phyloP scores from a whole-genome alignment of 2,113 vertebrate genomes.

The Barnardius zonarius region DNA sequence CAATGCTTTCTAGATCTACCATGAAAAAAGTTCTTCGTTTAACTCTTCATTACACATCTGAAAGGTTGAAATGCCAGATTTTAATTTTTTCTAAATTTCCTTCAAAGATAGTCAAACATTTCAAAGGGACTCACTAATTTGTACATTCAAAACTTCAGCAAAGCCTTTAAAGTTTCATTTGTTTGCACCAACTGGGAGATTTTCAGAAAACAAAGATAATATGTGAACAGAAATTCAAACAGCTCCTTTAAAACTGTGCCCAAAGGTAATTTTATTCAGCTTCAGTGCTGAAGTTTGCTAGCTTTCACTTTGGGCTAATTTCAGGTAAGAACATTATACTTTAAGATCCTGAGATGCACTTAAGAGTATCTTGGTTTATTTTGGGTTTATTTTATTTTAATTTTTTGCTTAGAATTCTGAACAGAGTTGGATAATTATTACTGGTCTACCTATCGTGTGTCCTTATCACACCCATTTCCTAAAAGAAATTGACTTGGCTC shows the following conservation, averaged over 20 bases:
- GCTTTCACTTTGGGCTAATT: not conserved
- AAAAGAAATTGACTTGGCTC: not conserved
- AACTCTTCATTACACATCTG: not conserved
- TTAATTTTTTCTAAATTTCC: not conserved
- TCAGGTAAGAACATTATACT: not conserved
- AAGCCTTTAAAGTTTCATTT: not conserved
- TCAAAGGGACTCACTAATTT: not conserved
- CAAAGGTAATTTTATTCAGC: not conserved
- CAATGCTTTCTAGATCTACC: not conserved
- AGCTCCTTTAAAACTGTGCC: not conserved
- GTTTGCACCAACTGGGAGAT: not conserved
- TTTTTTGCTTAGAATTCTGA: not conserved
- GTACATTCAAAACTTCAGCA: not conserved
- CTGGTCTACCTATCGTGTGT: not conserved
- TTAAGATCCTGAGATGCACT: not conserved
- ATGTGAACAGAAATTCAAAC: not conserved
- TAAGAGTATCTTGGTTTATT: not conserved
- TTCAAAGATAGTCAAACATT: not conserved
- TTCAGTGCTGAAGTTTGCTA: not conserved
- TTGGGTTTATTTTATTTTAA: not conserved
- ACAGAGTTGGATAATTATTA: not conserved
- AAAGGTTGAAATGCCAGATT: not conserved
- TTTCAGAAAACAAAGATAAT: not conserved
- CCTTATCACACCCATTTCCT: not conserved
- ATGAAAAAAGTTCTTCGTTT: not conserved